Conservation (phyloP, 2,113 vertebrate genomes). For the Sinocyclocheilus grahami region DNA sequence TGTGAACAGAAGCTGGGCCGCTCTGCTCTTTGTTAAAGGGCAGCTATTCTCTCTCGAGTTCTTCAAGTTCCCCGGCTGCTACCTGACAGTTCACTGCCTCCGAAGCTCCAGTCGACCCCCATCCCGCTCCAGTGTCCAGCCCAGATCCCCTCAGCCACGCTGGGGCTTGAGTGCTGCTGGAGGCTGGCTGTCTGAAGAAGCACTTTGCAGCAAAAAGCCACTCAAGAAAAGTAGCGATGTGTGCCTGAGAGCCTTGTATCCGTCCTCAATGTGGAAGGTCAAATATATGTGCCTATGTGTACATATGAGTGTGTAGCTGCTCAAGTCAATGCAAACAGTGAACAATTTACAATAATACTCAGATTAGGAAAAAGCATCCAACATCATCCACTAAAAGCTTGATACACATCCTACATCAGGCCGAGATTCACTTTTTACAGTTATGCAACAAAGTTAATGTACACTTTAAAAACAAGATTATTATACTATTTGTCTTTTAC, state of each 20-base stretch:
- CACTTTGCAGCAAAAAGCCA: constrained; percentile 50
- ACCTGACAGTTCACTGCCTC: constrained; percentile 59
- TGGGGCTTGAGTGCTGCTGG: constrained; percentile 52
- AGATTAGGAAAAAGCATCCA: neutral
- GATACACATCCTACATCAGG: too few relatives aligned
- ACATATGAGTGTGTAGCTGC: neutral
- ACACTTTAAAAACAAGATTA: too few relatives aligned
- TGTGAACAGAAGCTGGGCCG: constrained; percentile 57
- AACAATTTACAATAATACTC: neutral
- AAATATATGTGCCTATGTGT: constrained; percentile 34
- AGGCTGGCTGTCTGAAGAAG: constrained; percentile 54
- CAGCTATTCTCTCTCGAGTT: constrained; percentile 57
- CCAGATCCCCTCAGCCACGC: constrained; percentile 17
- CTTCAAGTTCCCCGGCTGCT: constrained; percentile 57
- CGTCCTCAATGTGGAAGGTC: constrained; percentile 59
- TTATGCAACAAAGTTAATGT: neutral
- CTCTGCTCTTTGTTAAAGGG: constrained; percentile 62
- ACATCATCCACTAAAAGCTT: neutral
- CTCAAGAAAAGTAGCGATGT: constrained; percentile 48
- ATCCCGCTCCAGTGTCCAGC: constrained; percentile 42
- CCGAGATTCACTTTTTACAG: neutral
- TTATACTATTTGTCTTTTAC: neutral
- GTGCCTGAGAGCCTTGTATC: constrained; percentile 56
- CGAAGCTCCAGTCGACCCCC: constrained; percentile 57
- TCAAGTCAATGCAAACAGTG: neutral